Evolutionary conservation across 2,888 invertebrate genomes (phyloP), one percentile per base, ranked within the genome.

Genomic region (Drosophila glabriapex): DNA sequence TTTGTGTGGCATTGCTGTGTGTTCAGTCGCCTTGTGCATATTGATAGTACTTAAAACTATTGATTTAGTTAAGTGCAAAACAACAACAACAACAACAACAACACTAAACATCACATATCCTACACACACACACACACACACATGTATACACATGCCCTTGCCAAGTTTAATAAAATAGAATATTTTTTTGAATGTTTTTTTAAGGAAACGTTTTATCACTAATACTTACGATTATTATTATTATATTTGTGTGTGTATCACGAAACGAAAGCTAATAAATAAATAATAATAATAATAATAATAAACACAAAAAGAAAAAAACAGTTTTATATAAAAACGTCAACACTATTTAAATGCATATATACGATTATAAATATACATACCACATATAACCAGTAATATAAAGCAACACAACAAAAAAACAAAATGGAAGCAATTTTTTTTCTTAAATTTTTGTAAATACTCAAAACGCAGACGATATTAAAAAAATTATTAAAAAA

Each of bases 381-480:
- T 39, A 69, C 28, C 52, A 73, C 58, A 68, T 75, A 72, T 73
- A 70, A 52, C 22, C 77, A 56, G 64, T 41, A 63, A 78, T 49
- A 79, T 79, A 68, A 79, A 58, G 49, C 56, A 14, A 43, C 43
- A 43, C 22, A 43, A 14, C n/a, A 39, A 50, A 70, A 70, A 25
- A 43, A 25, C 25, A 50, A 64, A 60, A 72, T 37, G 65, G 62
- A 70, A 67, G 37, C 70, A 76, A 74, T 83, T 88, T 83, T 89
- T 89, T 89, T 88, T 86, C 89, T 80, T 90, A 73, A 68, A 82
- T 74, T 85, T 90, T 85, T 90, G 90, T 88, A 85, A 85, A 85
- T 90, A 90, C 86, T 85, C 90, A 80, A 90, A 85, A 87, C 73
- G 58, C 62, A 53, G 66, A 71, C 53, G 76, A 62, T 66, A 76